phyloP scores from a whole-genome alignment of 2,888 invertebrate genomes.

The Brachypterus glaber region DNA sequence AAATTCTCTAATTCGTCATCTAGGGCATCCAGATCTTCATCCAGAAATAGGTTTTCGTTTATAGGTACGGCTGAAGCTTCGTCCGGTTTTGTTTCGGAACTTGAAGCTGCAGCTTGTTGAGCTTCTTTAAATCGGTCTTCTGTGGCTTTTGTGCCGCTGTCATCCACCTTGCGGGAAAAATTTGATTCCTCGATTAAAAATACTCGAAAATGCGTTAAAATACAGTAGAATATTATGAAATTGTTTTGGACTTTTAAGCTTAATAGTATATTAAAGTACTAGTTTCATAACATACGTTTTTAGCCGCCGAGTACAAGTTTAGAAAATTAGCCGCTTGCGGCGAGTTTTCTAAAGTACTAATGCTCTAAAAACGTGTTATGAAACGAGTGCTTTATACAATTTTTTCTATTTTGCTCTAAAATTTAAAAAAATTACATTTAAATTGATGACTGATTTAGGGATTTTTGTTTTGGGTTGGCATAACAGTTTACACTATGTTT shows the following conservation, averaged over 20 bases:
- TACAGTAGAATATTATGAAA: not conserved
- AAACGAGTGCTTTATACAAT: too few relatives aligned
- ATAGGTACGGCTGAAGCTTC: slow-evolving; percentile 63
- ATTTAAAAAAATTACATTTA: too few relatives aligned
- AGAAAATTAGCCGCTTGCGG: not conserved
- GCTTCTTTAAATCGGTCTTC: slow-evolving; percentile 53
- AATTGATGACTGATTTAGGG: too few relatives aligned
- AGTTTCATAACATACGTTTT: too few relatives aligned
- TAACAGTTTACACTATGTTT: too few relatives aligned
- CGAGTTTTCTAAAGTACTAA: too few relatives aligned
- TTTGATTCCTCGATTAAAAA: slow-evolving; percentile 9
- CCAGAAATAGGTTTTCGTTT: slow-evolving; percentile 87
- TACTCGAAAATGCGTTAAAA: not conserved
- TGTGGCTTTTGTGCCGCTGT: slow-evolving; percentile 62
- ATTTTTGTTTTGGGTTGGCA: too few relatives aligned
- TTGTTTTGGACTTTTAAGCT: not conserved
- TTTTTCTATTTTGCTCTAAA: too few relatives aligned
- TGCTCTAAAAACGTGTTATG: too few relatives aligned
- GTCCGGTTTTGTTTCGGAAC: slow-evolving; percentile 31
- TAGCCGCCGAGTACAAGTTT: not conserved
- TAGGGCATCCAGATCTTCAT: slow-evolving; percentile 67
- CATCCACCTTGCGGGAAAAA: slow-evolving; percentile 53
- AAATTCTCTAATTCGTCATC: slow-evolving; percentile 77
- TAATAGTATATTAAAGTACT: too few relatives aligned
- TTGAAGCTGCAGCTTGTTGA: slow-evolving; percentile 23